phyloP scores from a whole-genome alignment of 2,888 invertebrate genomes.

The Orchestes rusci region DNA sequence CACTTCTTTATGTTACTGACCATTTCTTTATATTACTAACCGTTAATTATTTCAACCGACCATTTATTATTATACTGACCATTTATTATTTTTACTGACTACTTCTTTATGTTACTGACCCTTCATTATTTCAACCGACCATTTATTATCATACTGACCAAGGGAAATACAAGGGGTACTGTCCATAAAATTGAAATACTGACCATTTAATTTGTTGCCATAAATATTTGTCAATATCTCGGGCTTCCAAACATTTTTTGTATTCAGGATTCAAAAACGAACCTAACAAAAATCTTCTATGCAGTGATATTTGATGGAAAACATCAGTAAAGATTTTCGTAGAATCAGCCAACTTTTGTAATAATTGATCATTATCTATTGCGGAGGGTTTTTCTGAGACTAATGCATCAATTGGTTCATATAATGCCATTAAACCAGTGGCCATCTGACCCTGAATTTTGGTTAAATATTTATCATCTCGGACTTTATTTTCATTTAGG shows the following conservation, averaged over 20 bases:
- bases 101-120: too few relatives aligned
- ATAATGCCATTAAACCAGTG: neutral
- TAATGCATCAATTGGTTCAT: conserved; percentile 1
- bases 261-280: conserved; percentile 7
- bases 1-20: too few relatives aligned
- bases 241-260: conserved; percentile 8
- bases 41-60: too few relatives aligned
- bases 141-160: too few relatives aligned
- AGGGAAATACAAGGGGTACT: too few relatives aligned
- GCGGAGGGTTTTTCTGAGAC: neutral
- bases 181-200: too few relatives aligned
- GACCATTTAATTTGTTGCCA: too few relatives aligned
- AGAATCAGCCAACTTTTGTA: neutral
- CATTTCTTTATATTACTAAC: too few relatives aligned
- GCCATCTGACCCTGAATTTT: conserved; percentile 4
- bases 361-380: neutral
- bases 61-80: too few relatives aligned
- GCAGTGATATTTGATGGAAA: conserved; percentile 8
- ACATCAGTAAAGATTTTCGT: neutral
- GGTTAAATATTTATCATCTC: conserved; percentile 6
- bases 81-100: too few relatives aligned
- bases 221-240: conserved; percentile 7
- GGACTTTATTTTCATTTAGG: conserved; percentile 5
- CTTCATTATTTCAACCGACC: too few relatives aligned
- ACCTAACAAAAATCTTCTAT: conserved; percentile 8